Base-by-base conservation (phyloP, 2,888 invertebrate genomes). In the Thecophora atra region DNA sequence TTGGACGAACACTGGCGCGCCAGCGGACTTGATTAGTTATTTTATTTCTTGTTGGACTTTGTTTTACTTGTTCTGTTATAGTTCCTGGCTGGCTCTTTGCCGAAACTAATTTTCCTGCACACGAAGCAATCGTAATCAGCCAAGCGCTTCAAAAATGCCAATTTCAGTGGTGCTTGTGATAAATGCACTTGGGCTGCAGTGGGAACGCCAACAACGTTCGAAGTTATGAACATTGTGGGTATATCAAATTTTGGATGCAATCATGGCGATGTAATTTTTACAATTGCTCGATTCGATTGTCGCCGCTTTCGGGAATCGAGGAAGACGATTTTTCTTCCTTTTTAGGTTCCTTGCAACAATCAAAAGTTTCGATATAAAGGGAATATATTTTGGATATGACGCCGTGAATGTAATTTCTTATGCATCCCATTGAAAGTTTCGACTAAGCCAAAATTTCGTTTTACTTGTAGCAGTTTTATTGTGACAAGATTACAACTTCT, bases 71-170 rank as follows among this genome's bases (percentile, higher is more conserved):
- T 37, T 37, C 37, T 37, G 37, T 37, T 37, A 37, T 37, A 37
- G 7, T 37, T 37, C 37, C 11, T 37, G 37, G 37, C 11, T 37
- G 37, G 37, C 7, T 1, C 11, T 37, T 37, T 75, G 75, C 72
- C 83, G 82, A 84, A 84, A 84, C 84, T 85, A 84, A 85, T 85
- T 85, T 85, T 84, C 84, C 85, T 85, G 83, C 84, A 84, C 84
- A 84, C 84, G 85, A 83, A 80, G 81, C 80, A 72, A 56, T 66
- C 63, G 72, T 66, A 63, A 54, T 62, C 68, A 26, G 44, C 37
- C 42, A 44, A 60, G 68, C 65, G 54, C 60, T 66, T 71, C 63
- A 60, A 69, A 70, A n/a, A n/a, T n/a, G n/a, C n/a, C n/a, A n/a
- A n/a, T n/a, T n/a, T n/a, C n/a, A 37, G 37, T 37, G 6, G 37